Evolutionary conservation across 1,140 invertebrate species (phyloP).

Genomic region (Magallana ariakensis): DNA sequence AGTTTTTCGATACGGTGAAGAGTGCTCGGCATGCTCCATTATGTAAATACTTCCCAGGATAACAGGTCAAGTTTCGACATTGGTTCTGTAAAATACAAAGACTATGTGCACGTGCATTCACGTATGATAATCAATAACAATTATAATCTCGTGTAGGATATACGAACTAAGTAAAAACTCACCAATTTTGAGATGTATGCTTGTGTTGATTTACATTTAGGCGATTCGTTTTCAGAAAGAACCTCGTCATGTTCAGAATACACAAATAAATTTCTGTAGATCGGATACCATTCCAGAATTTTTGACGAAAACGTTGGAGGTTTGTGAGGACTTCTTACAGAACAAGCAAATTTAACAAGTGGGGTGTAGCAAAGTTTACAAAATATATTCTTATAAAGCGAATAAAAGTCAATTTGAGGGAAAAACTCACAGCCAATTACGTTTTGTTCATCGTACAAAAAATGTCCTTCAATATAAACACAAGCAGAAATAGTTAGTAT

Average conservation of each 20-base stretch:
- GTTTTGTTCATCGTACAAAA: background rate
- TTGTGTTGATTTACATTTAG: no score
- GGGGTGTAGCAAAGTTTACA: background rate
- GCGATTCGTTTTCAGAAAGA: no score
- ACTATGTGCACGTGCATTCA: no score
- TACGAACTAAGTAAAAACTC: no score
- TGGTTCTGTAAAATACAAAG: no score
- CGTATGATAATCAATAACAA: no score
- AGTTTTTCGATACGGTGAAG: background rate
- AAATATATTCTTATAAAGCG: background rate
- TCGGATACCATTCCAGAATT: background rate
- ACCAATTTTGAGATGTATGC: no score
- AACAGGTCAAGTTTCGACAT: background rate
- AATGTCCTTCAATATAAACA: background rate
- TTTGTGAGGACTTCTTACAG: background rate
- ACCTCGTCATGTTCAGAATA: no score
- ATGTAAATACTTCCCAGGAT: background rate
- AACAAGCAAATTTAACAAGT: fast-evolving
- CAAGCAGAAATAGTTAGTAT: background rate
- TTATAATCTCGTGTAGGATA: no score
- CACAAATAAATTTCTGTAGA: background rate
- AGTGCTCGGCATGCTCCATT: background rate
- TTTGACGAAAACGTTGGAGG: background rate
- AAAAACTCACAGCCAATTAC: background rate
- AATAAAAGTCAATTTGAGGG: background rate